Percentiles rank a stretch among this genome's conserved stretches.
phyloP scores from a whole-genome alignment of 30 jellyfish, hydroid and myxozoan species.

The Nemopilema nomurai region DNA sequence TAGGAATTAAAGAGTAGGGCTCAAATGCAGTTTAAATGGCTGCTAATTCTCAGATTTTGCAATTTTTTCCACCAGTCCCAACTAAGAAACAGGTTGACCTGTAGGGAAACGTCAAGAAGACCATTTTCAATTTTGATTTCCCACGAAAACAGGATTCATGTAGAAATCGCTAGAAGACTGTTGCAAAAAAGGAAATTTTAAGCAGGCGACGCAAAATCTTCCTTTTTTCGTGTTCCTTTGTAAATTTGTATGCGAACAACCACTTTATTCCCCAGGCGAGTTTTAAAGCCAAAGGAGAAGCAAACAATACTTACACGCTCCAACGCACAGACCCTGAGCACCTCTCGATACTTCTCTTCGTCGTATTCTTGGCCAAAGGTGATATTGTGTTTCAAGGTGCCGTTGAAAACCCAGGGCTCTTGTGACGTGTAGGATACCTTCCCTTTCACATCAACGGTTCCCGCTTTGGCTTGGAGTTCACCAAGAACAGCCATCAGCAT shows the following conservation, averaged over 20 bases:
- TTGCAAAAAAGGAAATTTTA: no score
- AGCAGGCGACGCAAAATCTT: no score
- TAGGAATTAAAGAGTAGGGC: no score
- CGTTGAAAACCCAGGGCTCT: slow-evolving; percentile 94
- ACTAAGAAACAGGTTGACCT: neutral
- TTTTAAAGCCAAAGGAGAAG: neutral
- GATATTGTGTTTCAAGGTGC: slow-evolving; percentile 83
- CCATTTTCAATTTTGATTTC: no score
- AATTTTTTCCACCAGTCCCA: neutral
- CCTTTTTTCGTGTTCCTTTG: no score
- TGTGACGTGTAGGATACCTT: slow-evolving; percentile 83
- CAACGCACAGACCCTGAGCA: slow-evolving; percentile 85
- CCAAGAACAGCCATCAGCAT: slow-evolving; percentile 87
- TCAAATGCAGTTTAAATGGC: no score
- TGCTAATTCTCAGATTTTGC: no score
- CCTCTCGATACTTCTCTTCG: slow-evolving; percentile 78
- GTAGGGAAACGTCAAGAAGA: no score
- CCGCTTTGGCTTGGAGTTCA: slow-evolving; percentile 75
- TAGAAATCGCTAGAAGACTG: no score
- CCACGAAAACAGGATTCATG: no score
- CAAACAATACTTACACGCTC: slow-evolving; percentile 56
- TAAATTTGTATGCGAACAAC: no score
- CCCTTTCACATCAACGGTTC: slow-evolving; percentile 74
- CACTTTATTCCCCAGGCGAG: no score
- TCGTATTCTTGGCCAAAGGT: slow-evolving; percentile 88